Evolutionary conservation across 2,113 vertebrate species (phyloP).

Genomic region (Columbina picui): DNA sequence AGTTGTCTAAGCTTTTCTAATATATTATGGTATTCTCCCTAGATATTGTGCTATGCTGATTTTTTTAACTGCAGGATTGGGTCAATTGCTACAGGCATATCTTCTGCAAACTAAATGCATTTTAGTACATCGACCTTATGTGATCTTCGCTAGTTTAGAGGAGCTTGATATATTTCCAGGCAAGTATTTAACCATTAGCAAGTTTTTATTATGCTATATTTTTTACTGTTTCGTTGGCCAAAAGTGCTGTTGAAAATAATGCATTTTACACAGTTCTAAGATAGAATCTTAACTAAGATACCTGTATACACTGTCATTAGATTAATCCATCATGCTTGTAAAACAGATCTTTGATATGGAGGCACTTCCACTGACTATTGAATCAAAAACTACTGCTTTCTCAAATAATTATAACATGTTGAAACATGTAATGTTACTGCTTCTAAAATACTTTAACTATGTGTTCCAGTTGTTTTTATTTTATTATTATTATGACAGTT

Average conservation of each 20-base stretch:
- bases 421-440: rapidly evolving
- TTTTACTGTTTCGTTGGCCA: not conserved
- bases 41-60: slow-evolving; percentile 80
- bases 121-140: slow-evolving; percentile 64
- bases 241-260: not conserved
- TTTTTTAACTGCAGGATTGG: slow-evolving; percentile 76
- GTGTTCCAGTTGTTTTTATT: not conserved
- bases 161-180: slow-evolving; percentile 76
- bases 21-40: not conserved
- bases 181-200: slow-evolving; percentile 29
- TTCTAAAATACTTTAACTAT: not conserved
- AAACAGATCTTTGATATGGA: not conserved
- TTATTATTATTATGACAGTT: not conserved
- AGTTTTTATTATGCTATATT: not conserved
- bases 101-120: slow-evolving; percentile 8
- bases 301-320: not conserved
- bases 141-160: slow-evolving; percentile 46
- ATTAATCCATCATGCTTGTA: not conserved
- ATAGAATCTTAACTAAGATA: not conserved
- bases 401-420: not conserved
- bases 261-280: not conserved
- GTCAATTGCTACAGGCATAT: slow-evolving; percentile 68
- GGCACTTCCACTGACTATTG: not conserved
- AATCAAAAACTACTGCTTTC: not conserved
- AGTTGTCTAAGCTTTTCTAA: not conserved